Evolutionary conservation across 1,140 invertebrate genomes (phyloP), one percentile per base, ranked within the genome.

Genomic region (Drosophila elegans): DNA sequence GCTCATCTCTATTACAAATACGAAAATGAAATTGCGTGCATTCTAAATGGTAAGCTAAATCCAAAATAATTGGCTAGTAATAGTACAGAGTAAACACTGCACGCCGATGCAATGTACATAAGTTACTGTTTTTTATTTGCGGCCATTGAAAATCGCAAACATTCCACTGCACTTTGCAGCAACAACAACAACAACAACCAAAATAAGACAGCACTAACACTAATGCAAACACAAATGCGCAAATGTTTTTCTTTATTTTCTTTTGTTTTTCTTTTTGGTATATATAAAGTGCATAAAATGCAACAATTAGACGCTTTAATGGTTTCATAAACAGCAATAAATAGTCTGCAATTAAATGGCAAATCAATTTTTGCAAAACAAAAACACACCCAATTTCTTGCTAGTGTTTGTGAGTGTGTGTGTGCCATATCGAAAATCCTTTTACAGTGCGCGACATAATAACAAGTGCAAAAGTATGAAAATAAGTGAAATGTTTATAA

Each of bases 11-110:
- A 71, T 71, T 72, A 41, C 42, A 72, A 72, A 41, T 57, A 71
- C 52, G 53, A 72, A 72, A 71, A 72, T 72, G 68, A 72, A 72
- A 71, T 71, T 71, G 68, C 68, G 66, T 72, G 64, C 66, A 72
- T 72, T 72, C 64, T 72, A 71, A 72, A 72, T 72, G 68, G 68
- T 72, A 57, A 68, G 64, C 29, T 44, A 38, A 68, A 53, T 11
- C 25, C 12, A 11, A 13, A 21, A 9, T 27, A 63, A 11, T 10
- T 38, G 27, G 0, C 13, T 4, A 29, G n/a, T 32, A 16, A 16
- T 51, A 10, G 13, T 34, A 10, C 36, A 38, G 11, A 13, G 12
- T 11, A n/a, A 32, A 11, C 32, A 16, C 0, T 25, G 29, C 3
- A 13, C 13, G 12, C 25, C 12, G 2, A 29, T 16, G 21, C 32